Conservation (phyloP, 2,797 vertebrate species). For the Cynopterus sphinx region DNA sequence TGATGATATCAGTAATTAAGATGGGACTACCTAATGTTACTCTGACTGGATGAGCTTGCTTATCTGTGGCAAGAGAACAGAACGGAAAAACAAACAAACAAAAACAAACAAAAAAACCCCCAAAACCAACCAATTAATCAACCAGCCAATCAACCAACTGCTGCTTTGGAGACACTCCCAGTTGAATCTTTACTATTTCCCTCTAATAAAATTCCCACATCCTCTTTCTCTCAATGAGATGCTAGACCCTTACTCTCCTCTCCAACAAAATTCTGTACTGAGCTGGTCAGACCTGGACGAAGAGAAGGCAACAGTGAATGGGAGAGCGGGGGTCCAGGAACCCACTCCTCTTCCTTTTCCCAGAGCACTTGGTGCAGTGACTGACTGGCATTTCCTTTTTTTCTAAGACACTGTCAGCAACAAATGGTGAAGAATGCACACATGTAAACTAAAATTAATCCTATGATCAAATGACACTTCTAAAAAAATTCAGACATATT, state of each 20-base stretch:
- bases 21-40: not conserved
- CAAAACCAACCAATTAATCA: not conserved
- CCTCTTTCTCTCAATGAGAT: not conserved
- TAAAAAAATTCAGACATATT: constrained; percentile 1
- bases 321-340: not conserved
- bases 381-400: not conserved
- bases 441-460: not conserved
- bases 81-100: not conserved
- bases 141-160: not conserved
- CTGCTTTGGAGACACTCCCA: not conserved
- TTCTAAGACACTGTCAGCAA: not conserved
- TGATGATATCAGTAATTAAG: not conserved
- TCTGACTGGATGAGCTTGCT: not conserved
- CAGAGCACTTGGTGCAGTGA: not conserved
- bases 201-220: not conserved
- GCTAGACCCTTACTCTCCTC: not conserved
- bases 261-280: not conserved
- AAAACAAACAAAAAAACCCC: not conserved
- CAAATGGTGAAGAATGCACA: constrained; percentile 31
- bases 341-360: not conserved
- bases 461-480: not conserved
- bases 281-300: not conserved
- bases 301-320: not conserved
- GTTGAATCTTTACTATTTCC: not conserved
- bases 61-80: not conserved